These are phyloP conservation scores for Mormyrus lacerda DNA, from an alignment of 2,113 vertebrate species.

Conservation along the genomic window DNA sequence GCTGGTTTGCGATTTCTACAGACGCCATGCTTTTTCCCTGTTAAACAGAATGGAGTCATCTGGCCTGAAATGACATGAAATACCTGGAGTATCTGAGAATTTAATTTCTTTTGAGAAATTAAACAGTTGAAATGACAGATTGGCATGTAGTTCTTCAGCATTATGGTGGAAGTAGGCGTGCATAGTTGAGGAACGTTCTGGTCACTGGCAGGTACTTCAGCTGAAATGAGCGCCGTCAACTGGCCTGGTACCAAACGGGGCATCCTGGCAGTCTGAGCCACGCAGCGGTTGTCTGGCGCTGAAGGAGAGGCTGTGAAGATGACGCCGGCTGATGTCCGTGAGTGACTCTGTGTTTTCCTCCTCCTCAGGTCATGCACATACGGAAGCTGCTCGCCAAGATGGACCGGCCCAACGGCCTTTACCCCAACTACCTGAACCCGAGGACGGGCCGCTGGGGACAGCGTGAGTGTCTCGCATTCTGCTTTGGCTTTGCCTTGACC, in stretches of 20 bases:
- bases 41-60: neutral
- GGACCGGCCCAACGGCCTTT: slow-evolving; percentile 96
- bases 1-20: neutral
- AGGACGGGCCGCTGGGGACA: slow-evolving; percentile 97
- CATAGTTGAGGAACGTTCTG: neutral
- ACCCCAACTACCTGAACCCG: slow-evolving; percentile 97
- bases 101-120: neutral
- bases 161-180: neutral
- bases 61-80: neutral
- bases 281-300: neutral
- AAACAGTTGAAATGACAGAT: neutral
- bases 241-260: neutral
- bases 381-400: slow-evolving; percentile 94
- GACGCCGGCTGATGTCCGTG: neutral
- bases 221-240: neutral
- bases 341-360: neutral
- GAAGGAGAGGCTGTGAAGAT: neutral
- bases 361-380: slow-evolving; percentile 90
- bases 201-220: neutral
- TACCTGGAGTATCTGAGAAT: neutral
- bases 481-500: neutral
- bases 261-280: neutral
- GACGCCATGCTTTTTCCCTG: neutral
- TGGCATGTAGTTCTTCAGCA: neutral
- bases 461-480: slow-evolving; percentile 68